These are phyloP conservation scores for Hestina assimilis DNA, from an alignment of 1,140 invertebrate species.

Conservation along the genomic window DNA sequence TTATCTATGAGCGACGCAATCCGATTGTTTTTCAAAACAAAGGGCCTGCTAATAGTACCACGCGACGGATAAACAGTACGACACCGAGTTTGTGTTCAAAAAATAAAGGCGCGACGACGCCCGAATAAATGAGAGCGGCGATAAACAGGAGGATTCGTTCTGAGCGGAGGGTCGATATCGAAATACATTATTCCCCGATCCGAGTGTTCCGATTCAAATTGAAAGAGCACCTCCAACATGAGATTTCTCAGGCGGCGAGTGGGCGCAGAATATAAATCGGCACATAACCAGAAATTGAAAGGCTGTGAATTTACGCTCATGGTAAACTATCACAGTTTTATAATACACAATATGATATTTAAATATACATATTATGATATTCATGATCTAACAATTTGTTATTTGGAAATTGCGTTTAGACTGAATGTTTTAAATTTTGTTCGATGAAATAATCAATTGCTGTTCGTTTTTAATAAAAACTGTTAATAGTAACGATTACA, in stretches of 20 bases:
- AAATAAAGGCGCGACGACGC: constrained; percentile 76
- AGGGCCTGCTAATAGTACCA: constrained; percentile 66
- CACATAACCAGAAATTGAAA: constrained; percentile 75
- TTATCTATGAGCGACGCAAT: constrained; percentile 61
- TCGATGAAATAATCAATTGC: too few species aligned
- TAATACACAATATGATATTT: background rate
- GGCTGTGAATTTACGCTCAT: constrained; percentile 68
- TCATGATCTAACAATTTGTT: background rate
- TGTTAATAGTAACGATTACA: too few species aligned
- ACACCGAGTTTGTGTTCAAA: constrained; percentile 67
- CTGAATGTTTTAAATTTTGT: too few species aligned
- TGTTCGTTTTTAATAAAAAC: too few species aligned
- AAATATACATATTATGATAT: background rate
- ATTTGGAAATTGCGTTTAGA: too few species aligned
- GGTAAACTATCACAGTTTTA: constrained; percentile 41
- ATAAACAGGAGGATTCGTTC: constrained; percentile 76
- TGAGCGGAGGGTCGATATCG: constrained; percentile 73
- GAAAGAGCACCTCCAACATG: constrained; percentile 78
- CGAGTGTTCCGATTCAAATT: constrained; percentile 78
- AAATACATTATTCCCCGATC: constrained; percentile 78
- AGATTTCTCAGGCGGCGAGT: constrained; percentile 77
- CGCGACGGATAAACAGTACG: constrained; percentile 64
- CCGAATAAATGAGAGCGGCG: constrained; percentile 76
- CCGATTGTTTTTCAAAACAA: constrained; percentile 68
- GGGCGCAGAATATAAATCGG: constrained; percentile 78